Conservation (phyloP, 2,113 vertebrate species). For the Eupsittula cactorum region DNA sequence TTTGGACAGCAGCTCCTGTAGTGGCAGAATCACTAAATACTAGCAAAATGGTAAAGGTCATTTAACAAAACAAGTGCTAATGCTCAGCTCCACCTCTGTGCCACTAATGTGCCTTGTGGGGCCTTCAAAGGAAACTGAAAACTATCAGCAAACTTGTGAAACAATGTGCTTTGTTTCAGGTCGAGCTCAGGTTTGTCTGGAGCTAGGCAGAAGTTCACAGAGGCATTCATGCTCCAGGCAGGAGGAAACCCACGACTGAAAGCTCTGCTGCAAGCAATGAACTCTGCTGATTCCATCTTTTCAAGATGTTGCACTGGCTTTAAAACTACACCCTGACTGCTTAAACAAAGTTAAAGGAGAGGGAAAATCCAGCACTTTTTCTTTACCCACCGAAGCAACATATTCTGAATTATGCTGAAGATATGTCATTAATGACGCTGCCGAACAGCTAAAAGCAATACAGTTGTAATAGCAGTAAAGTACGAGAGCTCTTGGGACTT, state of each 20-base stretch:
- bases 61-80: neutral
- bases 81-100: neutral
- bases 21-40: neutral
- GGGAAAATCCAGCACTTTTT: neutral
- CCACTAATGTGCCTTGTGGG: neutral
- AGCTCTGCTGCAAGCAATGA: neutral
- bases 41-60: neutral
- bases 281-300: neutral
- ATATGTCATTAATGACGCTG: neutral
- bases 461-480: neutral
- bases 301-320: neutral
- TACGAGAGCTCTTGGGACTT: neutral
- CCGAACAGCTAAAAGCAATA: neutral
- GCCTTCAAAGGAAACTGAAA: neutral
- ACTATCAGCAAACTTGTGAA: neutral
- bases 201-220: neutral
- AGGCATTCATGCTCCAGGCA: fast-evolving
- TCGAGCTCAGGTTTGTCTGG: neutral
- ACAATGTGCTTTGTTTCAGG: neutral
- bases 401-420: neutral
- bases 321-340: neutral
- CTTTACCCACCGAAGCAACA: neutral
- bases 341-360: neutral
- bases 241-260: neutral
- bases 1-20: neutral